phyloP scores from a whole-genome alignment of 37 sponge, comb jelly and placozoan species.

The Axinella damicornis region DNA sequence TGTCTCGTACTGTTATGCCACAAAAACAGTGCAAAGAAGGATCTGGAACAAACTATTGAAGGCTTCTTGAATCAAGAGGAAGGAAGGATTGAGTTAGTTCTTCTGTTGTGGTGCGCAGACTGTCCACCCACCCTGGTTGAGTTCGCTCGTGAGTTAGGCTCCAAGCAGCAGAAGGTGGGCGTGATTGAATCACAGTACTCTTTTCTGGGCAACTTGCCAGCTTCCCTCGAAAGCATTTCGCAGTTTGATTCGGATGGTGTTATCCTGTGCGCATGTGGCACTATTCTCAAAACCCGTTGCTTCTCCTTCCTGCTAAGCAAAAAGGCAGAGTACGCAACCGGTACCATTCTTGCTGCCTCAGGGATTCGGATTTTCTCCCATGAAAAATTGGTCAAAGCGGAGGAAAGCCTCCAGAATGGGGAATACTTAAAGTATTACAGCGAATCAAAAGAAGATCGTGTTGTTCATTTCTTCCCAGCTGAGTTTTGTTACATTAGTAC shows the following conservation, averaged over 20 bases:
- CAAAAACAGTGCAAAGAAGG: not conserved
- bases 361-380: slow-evolving; percentile 39
- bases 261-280: slow-evolving; percentile 3
- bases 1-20: not conserved
- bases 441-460: not conserved
- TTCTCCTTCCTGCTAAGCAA: not conserved
- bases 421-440: slow-evolving; percentile 16
- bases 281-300: not conserved
- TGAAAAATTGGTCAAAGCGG: not conserved
- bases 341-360: not conserved
- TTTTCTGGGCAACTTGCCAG: not conserved
- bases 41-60: not conserved
- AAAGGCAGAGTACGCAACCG: not conserved
- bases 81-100: not conserved
- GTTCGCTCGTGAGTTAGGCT: not conserved
- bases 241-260: not conserved
- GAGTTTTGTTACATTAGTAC: slow-evolving; percentile 4
- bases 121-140: not conserved
- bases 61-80: not conserved
- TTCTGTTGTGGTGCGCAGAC: not conserved
- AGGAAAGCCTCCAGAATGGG: not conserved
- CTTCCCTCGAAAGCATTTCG: not conserved
- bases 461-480: slow-evolving; percentile 13
- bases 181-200: not conserved
- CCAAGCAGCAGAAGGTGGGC: not conserved